Base-by-base conservation (phyloP, 2,888 invertebrate species). In the Bembecia ichneumoniformis region DNA sequence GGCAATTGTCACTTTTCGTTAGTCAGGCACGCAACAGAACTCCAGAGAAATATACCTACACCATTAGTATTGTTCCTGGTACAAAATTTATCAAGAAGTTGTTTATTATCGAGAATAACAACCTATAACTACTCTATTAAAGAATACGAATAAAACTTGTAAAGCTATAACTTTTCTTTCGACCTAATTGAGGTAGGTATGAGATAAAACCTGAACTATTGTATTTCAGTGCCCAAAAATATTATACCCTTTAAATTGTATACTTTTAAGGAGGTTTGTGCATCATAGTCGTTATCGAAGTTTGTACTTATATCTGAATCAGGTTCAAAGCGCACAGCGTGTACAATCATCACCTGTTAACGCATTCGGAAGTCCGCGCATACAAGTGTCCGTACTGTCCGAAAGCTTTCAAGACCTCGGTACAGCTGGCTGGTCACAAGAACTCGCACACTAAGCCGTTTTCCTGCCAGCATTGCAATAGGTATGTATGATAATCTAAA, bases 371-470 rank as follows among this genome's bases (percentile, higher is more conserved):
- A 3, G 92, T 91, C n/a, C 89, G 94, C 11, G 90, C 91, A 4
- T 94, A 93, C 73, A 91, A 91, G 57, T 94, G 94, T 61, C 91
- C 93, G 0, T 91, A 81, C 65, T 94, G 94, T 55, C 91, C 93
- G 0, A 94, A 94, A 64, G 90, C 93, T 1, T 94, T 94, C 77
- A 94, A 94, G 64, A 94, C 94, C 0, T 90, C 92, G 0, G 94
- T 94, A 0, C 94, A 94, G 62, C 77, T 94, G 1, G 92, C 93
- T 1, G 94, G 93, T 0, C 94, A 94, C 59, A 94, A 92, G 72
- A 94, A 94, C 66, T 93, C 92, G 7, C 94, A 94, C 61, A 93
- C 91, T 0, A 94, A 94, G 68, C 94, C 94, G 0, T 94, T 93
- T 65, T 89, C 91, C 1, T 94, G 94, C 60, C 91, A 90, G 7